Base-by-base conservation (phyloP, 2,888 invertebrate species). In the Lasioglossum oenotherae region DNA sequence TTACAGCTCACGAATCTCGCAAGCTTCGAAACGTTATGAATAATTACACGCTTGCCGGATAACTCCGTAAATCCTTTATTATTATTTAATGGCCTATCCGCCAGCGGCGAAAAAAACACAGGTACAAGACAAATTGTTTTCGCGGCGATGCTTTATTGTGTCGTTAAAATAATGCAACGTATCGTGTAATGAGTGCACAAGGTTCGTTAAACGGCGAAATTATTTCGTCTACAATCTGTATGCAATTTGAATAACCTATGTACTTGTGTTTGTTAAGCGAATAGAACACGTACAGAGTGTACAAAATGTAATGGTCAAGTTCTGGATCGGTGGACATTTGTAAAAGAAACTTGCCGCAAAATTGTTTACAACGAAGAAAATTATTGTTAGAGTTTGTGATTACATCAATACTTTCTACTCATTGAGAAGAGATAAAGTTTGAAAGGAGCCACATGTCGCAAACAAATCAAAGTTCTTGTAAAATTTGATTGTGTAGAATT, bases 201-300 rank as follows among this genome's bases (percentile, higher is more conserved):
- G 38, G n/a, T 71, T 71, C 69, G 69, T 69, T 71, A n/a, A 71
- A 71, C 41, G 71, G 4, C 71, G 14, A 38, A 71, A 71, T 41
- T 41, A 67, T 82, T 81, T 46, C 46, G 57, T 38, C 69, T 23
- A 38, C 38, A 69, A 38, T 69, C 69, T 38, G 23, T 38, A 35
- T 64, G 64, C 64, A 31, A 64, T 64, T 64, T 64, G 31, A 64
- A 64, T 64, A 31, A 64, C 16, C 64, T 2, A 19, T 19, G 8
- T 64, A 31, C 64, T 31, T 64, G 14, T 16, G 27, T 64, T 27
- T 16, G 27, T 16, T 16, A 31, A 3, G 19, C 5, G 31, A 64
- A 31, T 64, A 31, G 57, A 57, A n/a, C 12, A 57, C 57, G 57
- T 19, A 8, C 19, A 35, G 35, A 2, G 44, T 44, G 44, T 44